Evolutionary conservation across 2,888 invertebrate species (phyloP).

Genomic region (Poecilobothrus nobilitatus): DNA sequence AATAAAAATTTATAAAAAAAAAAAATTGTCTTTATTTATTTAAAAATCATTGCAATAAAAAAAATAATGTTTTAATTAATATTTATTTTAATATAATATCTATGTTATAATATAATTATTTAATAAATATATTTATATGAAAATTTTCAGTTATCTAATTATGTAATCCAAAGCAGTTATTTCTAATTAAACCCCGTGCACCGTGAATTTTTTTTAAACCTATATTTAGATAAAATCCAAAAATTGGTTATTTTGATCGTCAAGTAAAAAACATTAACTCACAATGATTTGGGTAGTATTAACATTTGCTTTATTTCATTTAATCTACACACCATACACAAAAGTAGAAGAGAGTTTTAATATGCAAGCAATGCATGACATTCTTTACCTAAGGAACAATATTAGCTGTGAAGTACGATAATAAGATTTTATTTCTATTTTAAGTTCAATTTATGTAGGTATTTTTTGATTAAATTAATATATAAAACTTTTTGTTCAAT

Average conservation of each 20-base stretch:
- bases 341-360: slow-evolving; percentile 99
- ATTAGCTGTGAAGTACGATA: slow-evolving; percentile 67
- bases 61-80: too few species aligned
- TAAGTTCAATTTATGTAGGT: not conserved
- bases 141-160: not conserved
- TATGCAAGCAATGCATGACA: slow-evolving; percentile 95
- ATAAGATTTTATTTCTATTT: slow-evolving; percentile 9
- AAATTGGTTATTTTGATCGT: too few species aligned
- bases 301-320: slow-evolving; percentile 66
- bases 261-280: too few species aligned
- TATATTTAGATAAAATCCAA: too few species aligned
- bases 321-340: slow-evolving; percentile 86
- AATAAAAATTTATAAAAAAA: not conserved
- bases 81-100: too few species aligned
- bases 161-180: not conserved
- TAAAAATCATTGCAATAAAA: too few species aligned
- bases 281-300: slow-evolving; percentile 47
- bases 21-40: too few species aligned
- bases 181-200: not conserved
- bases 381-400: slow-evolving; percentile 80
- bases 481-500: slow-evolving; percentile 26
- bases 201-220: too few species aligned
- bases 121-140: too few species aligned
- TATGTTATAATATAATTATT: too few species aligned
- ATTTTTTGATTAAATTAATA: not conserved